Conservation (phyloP, 23 tunicate genomes). For the Styela clava region DNA sequence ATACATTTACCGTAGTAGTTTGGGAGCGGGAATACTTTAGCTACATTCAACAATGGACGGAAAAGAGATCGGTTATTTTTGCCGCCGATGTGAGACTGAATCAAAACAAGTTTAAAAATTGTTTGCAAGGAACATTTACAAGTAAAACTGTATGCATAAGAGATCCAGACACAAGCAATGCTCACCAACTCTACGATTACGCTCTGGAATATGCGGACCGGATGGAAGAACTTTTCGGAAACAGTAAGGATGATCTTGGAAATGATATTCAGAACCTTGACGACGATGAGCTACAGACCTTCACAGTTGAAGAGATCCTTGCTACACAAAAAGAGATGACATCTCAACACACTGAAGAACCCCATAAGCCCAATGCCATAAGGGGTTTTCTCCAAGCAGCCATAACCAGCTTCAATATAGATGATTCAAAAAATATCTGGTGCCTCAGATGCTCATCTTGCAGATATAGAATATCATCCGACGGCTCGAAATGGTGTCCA, state of each 20-base stretch:
- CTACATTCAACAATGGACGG: slow-evolving; percentile 17
- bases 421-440: neutral
- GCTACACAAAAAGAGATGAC: neutral
- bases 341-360: neutral
- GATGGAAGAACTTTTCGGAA: slow-evolving; percentile 6
- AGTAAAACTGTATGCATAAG: slow-evolving; percentile 24
- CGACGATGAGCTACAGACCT: neutral
- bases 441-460: slow-evolving; percentile 22
- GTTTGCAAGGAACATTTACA: slow-evolving; percentile 24
- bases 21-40: slow-evolving; percentile 22
- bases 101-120: slow-evolving; percentile 12
- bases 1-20: slow-evolving; percentile 30
- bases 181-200: slow-evolving; percentile 24
- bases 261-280: neutral
- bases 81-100: slow-evolving; percentile 16
- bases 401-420: slow-evolving; percentile 21
- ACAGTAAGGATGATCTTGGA: neutral
- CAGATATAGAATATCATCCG: neutral
- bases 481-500: slow-evolving; percentile 5
- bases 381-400: neutral
- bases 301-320: slow-evolving; percentile 7
- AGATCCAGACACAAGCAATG: slow-evolving; percentile 40
- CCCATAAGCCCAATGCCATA: neutral
- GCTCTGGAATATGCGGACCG: slow-evolving; percentile 29
- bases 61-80: slow-evolving; percentile 23